Evolutionary conservation across 2,888 invertebrate species (phyloP).

Genomic region (Acronicta psi): DNA sequence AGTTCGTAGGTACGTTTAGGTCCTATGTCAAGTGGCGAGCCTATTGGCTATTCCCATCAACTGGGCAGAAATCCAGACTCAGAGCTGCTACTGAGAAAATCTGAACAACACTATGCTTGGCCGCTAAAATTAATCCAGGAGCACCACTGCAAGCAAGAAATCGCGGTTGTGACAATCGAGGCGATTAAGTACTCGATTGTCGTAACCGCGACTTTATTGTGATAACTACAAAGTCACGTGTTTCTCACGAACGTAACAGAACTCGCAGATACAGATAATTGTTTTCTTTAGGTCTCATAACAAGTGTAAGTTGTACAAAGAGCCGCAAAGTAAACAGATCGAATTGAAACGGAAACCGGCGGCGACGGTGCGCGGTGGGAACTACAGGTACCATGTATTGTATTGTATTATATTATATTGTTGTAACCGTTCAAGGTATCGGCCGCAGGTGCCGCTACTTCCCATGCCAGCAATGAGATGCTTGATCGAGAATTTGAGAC

Average conservation of each 20-base stretch:
- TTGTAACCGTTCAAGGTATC: conserved; percentile 14
- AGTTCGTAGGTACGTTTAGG: too few relatives aligned
- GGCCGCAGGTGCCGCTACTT: conserved; percentile 34
- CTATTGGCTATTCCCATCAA: too few relatives aligned
- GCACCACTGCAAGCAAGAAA: too few relatives aligned
- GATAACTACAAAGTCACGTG: not conserved
- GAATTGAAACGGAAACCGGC: conserved; percentile 46
- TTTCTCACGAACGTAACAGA: conserved; percentile 11
- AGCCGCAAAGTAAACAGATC: conserved; percentile 33
- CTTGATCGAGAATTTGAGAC: too few relatives aligned
- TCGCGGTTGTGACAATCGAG: too few relatives aligned
- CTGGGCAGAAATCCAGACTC: too few relatives aligned
- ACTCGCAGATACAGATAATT: not conserved
- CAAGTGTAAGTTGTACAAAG: conserved; percentile 19
- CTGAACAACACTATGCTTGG: too few relatives aligned
- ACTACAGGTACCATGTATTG: conserved; percentile 7
- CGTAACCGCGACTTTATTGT: too few relatives aligned
- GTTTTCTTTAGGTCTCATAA: conserved; percentile 14
- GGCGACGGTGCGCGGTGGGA: conserved; percentile 21
- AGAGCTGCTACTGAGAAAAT: too few relatives aligned
- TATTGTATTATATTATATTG: conserved; percentile 1
- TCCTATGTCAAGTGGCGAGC: too few relatives aligned
- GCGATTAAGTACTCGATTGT: too few relatives aligned
- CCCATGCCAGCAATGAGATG: conserved; percentile 29
- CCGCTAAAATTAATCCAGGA: too few relatives aligned